phyloP scores from a whole-genome alignment of 1,140 invertebrate genomes.

The Wasmannia auropunctata region DNA sequence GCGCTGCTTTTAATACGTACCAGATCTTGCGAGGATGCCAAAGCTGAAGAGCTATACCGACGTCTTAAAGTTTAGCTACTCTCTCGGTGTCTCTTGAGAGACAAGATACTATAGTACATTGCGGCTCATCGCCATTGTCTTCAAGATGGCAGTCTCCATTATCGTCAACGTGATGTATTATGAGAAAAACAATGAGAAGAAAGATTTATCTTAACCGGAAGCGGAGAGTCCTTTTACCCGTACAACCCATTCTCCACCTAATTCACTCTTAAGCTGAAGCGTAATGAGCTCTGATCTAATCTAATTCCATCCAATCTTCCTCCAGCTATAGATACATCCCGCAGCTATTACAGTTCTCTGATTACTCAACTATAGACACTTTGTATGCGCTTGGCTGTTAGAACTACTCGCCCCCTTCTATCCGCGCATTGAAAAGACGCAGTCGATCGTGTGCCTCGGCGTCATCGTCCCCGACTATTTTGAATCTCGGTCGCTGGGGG shows the following conservation, averaged over 20 bases:
- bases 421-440: not conserved
- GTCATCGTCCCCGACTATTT: not conserved
- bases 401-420: not conserved
- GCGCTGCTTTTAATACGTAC: not conserved
- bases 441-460: not conserved
- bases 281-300: conserved; percentile 75
- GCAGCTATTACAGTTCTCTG: conserved; percentile 59
- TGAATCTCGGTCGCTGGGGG: not conserved
- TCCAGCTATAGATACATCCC: conserved; percentile 48
- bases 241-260: conserved; percentile 46
- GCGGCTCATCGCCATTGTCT: conserved; percentile 47
- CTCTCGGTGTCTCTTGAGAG: not conserved
- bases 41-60: not conserved
- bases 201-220: conserved; percentile 31
- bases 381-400: conserved; percentile 43
- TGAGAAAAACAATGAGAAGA: conserved; percentile 64
- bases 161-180: conserved; percentile 62
- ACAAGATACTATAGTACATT: conserved; percentile 26
- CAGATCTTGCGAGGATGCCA: conserved; percentile 34
- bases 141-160: conserved; percentile 51
- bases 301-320: conserved; percentile 71
- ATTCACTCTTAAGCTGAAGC: conserved; percentile 68
- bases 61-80: conserved; percentile 32
- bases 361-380: conserved; percentile 53
- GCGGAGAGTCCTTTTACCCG: not conserved